A percentile compares a stretch with the other conserved stretches of the same genome.
phyloP scores from a whole-genome alignment of 2,797 vertebrate genomes.

The Ptychadena robeensis region DNA sequence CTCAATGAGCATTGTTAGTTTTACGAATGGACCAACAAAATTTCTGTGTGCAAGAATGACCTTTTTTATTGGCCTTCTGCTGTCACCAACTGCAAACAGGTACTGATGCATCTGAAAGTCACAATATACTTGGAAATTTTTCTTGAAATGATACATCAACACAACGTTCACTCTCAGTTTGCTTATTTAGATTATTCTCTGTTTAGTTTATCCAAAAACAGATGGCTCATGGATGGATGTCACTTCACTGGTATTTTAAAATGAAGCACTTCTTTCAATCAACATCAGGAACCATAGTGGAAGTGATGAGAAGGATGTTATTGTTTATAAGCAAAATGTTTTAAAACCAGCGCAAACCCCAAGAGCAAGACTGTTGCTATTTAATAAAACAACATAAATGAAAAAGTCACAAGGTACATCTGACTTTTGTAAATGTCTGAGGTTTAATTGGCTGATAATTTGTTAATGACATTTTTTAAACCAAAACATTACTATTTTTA shows the following conservation, averaged over 20 bases:
- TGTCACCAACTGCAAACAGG: not conserved
- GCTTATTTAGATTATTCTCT: conserved; percentile 37
- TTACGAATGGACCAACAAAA: too few species aligned
- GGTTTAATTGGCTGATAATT: too few species aligned
- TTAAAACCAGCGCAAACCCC: conserved; percentile 32
- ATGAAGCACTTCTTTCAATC: conserved; percentile 50
- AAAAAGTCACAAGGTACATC: not conserved
- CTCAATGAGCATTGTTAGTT: too few species aligned
- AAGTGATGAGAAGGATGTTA: conserved; percentile 54
- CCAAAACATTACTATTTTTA: too few species aligned
- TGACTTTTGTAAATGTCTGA: too few species aligned
- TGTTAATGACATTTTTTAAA: too few species aligned
- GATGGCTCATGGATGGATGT: conserved; percentile 40
- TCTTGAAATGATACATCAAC: conserved; percentile 36
- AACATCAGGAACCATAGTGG: conserved; percentile 39
- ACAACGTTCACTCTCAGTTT: conserved; percentile 25
- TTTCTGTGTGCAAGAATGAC: too few species aligned
- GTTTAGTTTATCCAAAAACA: conserved; percentile 43
- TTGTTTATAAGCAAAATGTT: conserved; percentile 51
- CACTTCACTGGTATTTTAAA: conserved; percentile 50
- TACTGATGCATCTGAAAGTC: not conserved
- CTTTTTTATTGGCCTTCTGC: too few species aligned
- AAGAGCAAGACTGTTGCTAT: not conserved
- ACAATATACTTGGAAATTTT: conserved; percentile 16
- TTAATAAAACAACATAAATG: not conserved